phyloP scores from a whole-genome alignment of 2,888 invertebrate genomes.

The Torymus aiolomorphi region DNA sequence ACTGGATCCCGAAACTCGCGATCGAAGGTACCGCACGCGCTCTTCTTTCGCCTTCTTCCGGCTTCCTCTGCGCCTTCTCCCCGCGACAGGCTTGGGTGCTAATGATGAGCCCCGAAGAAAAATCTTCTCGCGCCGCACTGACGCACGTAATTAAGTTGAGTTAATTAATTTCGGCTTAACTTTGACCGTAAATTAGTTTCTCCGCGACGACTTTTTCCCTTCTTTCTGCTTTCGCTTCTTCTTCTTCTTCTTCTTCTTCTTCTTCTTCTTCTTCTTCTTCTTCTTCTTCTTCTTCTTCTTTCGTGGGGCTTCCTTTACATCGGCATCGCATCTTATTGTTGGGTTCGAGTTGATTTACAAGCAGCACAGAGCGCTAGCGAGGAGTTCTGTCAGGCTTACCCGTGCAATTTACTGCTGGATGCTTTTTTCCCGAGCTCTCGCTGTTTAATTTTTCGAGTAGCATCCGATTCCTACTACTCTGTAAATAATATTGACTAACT shows the following conservation, averaged over 20 bases:
- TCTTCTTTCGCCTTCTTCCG: neutral
- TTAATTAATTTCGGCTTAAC: conserved; percentile 55
- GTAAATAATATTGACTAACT: too few relatives aligned
- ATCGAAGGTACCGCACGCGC: conserved; percentile 28
- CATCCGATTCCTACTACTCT: too few relatives aligned
- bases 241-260: neutral
- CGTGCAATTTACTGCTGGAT: too few relatives aligned
- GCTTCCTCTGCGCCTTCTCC: neutral
- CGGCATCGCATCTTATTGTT: conserved; percentile 3
- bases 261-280: neutral
- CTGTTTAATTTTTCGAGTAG: too few relatives aligned
- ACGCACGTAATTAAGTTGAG: conserved; percentile 47
- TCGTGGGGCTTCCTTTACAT: neutral
- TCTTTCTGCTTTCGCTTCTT: too few relatives aligned
- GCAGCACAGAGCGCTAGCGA: neutral
- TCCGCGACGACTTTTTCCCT: conserved; percentile 30
- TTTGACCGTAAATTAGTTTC: conserved; percentile 45
- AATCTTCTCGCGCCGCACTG: conserved; percentile 20
- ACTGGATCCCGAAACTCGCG: neutral
- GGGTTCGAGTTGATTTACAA: conserved; percentile 18
- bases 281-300: neutral
- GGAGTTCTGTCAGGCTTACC: too few relatives aligned
- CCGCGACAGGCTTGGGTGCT: conserved; percentile 36
- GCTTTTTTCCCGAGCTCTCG: too few relatives aligned
- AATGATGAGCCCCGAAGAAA: conserved; percentile 50